Base-by-base conservation (phyloP, 2,113 vertebrate species). In the Saimiri boliviensis region DNA sequence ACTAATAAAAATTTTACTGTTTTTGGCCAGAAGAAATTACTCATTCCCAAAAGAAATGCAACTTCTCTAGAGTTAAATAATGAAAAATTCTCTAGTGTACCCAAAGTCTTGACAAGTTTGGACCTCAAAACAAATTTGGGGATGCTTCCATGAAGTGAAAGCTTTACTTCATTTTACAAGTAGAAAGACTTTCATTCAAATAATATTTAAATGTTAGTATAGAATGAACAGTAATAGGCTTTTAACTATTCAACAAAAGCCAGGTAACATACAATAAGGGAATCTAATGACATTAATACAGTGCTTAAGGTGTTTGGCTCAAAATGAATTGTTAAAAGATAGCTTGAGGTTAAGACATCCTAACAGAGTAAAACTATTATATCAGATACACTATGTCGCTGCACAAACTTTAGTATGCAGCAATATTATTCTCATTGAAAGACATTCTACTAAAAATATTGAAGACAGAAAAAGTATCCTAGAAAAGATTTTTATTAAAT, bases 191-290 rank as follows among this genome's bases (percentile, higher is more conserved):
- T 66, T 58, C 11, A 63, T 52, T 86, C 68, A 76, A 81, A 88
- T 83, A 63, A 8, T 83, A 92, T 92, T 82, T 66, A 86, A 30
- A 88, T 71, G 40, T 83, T 88, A 89, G 47, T 25, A 88, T 79
- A 37, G 52, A 66, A 23, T 86, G 49, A 88, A 95, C 7, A 37
- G 6, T 8, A 47, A 76, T 68, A 8, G 23, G 21, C 16, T 82
- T 74, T 76, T 52, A 82, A 56, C 54, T 82, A n/a, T 54, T 83
- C 74, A 88, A 68, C 88, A 83, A 74, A 82, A 92, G 70, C 20
- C 45, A 83, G 27, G 35, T 93, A 71, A 63, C 37, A 45, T 19
- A 73, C 37, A 45, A 19, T 12, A 77, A 52, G 58, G n/a, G 23
- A 19, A 70, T 88, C 21, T 32, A 83, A 45, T 77, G 16, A 35